These are phyloP conservation scores for Triops cancriformis DNA, from an alignment of 1,140 invertebrate genomes.

Conservation along the genomic window DNA sequence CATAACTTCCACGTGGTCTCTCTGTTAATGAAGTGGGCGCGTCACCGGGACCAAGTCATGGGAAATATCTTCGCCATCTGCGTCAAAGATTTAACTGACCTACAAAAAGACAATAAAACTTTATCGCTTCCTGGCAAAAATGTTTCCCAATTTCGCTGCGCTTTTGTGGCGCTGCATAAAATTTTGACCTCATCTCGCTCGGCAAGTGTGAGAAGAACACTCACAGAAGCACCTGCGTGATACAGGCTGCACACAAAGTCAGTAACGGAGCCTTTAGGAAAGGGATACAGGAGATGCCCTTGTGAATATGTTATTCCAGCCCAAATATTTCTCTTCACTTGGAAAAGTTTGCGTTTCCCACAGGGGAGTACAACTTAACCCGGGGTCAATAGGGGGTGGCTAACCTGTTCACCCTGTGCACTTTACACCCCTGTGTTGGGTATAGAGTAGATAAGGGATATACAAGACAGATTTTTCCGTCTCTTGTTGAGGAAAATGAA, in stretches of 20 bases:
- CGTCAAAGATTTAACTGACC: slow-evolving; percentile 1
- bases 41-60: background rate
- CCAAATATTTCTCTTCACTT: slow-evolving; percentile 14
- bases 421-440: slow-evolving; percentile 1
- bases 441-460: background rate
- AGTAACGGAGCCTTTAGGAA: background rate
- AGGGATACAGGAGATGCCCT: slow-evolving; percentile 4
- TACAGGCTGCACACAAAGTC: background rate
- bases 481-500: background rate
- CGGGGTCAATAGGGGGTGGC: slow-evolving; percentile 3
- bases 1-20: slow-evolving; percentile 9
- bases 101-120: slow-evolving; percentile 11
- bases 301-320: slow-evolving; percentile 1
- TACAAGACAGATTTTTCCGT: background rate
- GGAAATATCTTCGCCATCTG: background rate
- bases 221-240: background rate
- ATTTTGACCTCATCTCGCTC: background rate
- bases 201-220: background rate
- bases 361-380: background rate
- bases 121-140: background rate
- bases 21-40: slow-evolving; percentile 12
- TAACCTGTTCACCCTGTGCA: slow-evolving; percentile 9
- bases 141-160: background rate
- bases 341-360: slow-evolving; percentile 10
- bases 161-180: background rate